These are phyloP conservation scores for Manacus vitellinus DNA, from an alignment of 2,113 vertebrate species.

Conservation along the genomic window DNA sequence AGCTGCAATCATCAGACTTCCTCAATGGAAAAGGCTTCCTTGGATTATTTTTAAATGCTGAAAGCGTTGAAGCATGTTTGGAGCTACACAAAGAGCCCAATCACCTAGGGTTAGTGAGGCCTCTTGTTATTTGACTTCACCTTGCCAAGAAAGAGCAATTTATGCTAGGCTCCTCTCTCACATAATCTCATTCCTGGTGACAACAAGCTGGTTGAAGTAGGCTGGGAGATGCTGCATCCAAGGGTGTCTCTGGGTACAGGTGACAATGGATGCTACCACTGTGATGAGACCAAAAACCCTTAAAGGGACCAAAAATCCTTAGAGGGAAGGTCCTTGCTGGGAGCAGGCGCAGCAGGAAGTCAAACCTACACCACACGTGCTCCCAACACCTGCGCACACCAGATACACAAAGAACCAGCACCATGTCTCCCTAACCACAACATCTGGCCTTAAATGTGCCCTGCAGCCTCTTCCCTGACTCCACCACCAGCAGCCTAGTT, in stretches of 20 bases:
- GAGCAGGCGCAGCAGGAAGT: background rate
- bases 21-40: conserved; percentile 34
- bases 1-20: conserved; percentile 19
- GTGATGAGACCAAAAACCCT: background rate
- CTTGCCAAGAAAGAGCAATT: conserved; percentile 30
- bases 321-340: background rate
- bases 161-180: background rate
- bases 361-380: background rate
- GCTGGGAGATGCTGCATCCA: background rate
- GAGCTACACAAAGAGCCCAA: conserved; percentile 49
- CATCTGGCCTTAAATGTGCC: background rate
- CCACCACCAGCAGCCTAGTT: background rate
- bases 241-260: background rate
- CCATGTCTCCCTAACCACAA: background rate
- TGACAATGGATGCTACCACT: background rate
- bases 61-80: background rate
- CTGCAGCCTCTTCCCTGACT: background rate
- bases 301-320: background rate
- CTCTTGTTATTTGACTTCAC: conserved; percentile 25
- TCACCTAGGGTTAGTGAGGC: background rate
- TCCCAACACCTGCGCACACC: background rate
- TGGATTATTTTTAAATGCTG: conserved; percentile 43
- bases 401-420: background rate
- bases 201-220: background rate
- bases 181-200: background rate